Evolutionary conservation across 2,888 invertebrate genomes (phyloP), one percentile per base, ranked within the genome.

Genomic region (Apocheima hispidaria): DNA sequence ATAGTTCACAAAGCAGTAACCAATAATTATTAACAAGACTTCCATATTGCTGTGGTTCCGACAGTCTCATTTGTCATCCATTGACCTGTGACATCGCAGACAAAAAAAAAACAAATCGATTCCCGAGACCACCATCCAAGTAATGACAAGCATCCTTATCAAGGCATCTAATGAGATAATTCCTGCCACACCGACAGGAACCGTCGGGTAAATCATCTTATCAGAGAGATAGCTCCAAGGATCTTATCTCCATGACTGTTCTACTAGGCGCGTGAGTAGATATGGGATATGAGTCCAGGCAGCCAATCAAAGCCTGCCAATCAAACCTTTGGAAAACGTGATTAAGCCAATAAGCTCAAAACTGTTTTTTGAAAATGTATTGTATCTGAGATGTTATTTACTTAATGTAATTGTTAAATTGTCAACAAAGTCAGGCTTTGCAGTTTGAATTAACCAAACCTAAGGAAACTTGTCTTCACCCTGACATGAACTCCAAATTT

Each of bases 81-180:
- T 53, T 54, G 53, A 54, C 26, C 49, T 26, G 2, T 41, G 12
- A 26, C 12, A 6, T 40, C n/a, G 10, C 55, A 44, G 23, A 40
- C 21, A 16, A 21, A 59, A 53, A 38, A 59, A 53, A 53, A 48
- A 54, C 16, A 57, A 50, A 51, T 48, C 51, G 48, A 51, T 53
- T 57, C 64, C 60, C 62, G 64, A 57, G 59, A 48, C 65, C 65
- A 65, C 61, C 65, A 14, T 16, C 14, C 54, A 41, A 57, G 60
- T 66, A 65, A 66, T 61, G 51, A 48, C 41, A 23, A 21, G 28
- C 63, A 55, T 67, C 67, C 69, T 67, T 55, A 69, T 65, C 58
- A 55, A 48, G 44, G 20, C 49, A 44, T 53, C 35, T 65, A 69
- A 68, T 66, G 59, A 70, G 66, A 68, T 68, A 68, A 70, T 68